phyloP scores from a whole-genome alignment of 2,113 vertebrate genomes.

The Microtus montanus region DNA sequence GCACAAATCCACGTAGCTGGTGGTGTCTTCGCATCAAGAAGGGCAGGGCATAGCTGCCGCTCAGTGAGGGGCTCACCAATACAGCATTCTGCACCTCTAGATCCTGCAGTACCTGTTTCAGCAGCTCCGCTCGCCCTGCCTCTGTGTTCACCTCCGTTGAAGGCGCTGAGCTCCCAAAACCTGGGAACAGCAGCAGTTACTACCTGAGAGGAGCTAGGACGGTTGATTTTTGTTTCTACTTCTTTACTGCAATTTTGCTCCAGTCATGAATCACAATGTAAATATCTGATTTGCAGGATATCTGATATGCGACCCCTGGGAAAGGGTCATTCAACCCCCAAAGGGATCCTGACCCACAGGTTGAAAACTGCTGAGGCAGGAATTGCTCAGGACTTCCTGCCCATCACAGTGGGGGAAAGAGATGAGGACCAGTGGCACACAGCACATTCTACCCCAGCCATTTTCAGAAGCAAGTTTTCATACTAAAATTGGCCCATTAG shows the following conservation, averaged over 20 bases:
- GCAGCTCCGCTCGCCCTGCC: slow-evolving; percentile 88
- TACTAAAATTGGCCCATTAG: not conserved
- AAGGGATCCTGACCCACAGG: not conserved
- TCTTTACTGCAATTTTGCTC: not conserved
- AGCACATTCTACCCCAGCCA: not conserved
- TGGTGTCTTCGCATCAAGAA: slow-evolving; percentile 89
- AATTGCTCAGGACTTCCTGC: not conserved
- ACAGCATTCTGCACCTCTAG: slow-evolving; percentile 87
- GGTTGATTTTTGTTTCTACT: not conserved
- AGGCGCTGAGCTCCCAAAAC: slow-evolving; percentile 92
- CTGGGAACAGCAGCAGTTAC: slow-evolving; percentile 80
- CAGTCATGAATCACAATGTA: not conserved
- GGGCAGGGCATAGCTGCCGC: slow-evolving; percentile 93
- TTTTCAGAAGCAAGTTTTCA: not conserved
- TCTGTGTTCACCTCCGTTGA: slow-evolving; percentile 84
- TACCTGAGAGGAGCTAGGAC: not conserved
- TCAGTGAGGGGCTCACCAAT: slow-evolving; percentile 96
- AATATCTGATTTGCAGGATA: not conserved
- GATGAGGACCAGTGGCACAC: not conserved
- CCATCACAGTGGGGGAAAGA: not conserved
- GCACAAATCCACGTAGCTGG: slow-evolving; percentile 90
- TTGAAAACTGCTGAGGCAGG: not conserved
- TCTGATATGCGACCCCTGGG: not conserved
- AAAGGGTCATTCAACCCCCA: not conserved
- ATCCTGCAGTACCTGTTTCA: slow-evolving; percentile 88